Base-by-base conservation (phyloP, 2,888 invertebrate species). In the Norana najaformis region DNA sequence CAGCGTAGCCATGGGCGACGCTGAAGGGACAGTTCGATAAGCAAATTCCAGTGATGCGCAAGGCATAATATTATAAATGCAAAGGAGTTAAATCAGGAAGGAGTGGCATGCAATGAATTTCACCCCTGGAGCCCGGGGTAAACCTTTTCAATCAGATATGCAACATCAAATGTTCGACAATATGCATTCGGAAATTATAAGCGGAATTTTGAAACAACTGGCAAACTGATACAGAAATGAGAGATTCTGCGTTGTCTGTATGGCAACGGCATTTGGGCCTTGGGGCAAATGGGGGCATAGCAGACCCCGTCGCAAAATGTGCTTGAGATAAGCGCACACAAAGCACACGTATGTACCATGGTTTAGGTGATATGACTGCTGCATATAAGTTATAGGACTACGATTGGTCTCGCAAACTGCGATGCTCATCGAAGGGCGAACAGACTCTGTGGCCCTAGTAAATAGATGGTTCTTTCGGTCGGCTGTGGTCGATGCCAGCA, bases 211-310 rank as follows among this genome's bases (percentile, higher is more conserved):
- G 69, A 69, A 69, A 69, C 30, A 69, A 69, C 69, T 69, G 69
- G 8, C 69, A 69, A 69, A 30, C n/a, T 4, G 69, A 69, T 69
- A 1, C 30, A 69, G 69, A 69, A 69, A n/a, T n/a, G 69, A 69
- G 69, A 69, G 69, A 69, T 69, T n/a, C 69, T 69, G n/a, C n/a
- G n/a, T 69, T n/a, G 69, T 69, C 1, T 69, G n/a, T 69, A 69
- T n/a, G n/a, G n/a, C 30, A 69, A n/a, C 69, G 69, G n/a, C 30
- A 69, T 69, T 69, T 69, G 69, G 11, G n/a, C 30, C 30, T 69
- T 69, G 69, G 69, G 69, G 69, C n/a, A 69, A n/a, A 69, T 69
- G 69, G n/a, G 69, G n/a, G n/a, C n/a, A 69, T n/a, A 69, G n/a
- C n/a, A n/a, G n/a, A 6, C 69, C n/a, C 69, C 30, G 69, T 69